Percentiles rank a stretch among this genome's conserved stretches.
phyloP scores from a whole-genome alignment of 2,888 invertebrate genomes.

The Athalia rosae region DNA sequence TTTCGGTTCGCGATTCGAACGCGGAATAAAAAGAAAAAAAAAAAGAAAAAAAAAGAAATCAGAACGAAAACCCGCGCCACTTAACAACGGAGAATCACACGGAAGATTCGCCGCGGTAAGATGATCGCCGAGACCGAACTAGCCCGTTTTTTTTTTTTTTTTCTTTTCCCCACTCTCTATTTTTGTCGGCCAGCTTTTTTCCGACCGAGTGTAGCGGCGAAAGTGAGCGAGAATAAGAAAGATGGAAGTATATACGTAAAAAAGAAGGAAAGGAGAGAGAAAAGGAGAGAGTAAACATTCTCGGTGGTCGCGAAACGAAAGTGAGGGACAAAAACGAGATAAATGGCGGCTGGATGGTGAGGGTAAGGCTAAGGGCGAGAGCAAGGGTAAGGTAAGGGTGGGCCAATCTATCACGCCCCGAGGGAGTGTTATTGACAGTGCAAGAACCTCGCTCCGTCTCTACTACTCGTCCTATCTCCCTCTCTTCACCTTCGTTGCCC shows the following conservation, averaged over 20 bases:
- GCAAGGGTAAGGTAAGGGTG: slow-evolving; percentile 59
- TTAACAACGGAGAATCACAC: slow-evolving; percentile 27
- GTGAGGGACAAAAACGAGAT: slow-evolving; percentile 70
- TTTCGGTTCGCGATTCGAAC: background rate
- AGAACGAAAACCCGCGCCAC: background rate
- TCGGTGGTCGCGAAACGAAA: slow-evolving; percentile 66
- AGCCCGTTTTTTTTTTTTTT: background rate
- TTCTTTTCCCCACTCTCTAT: background rate
- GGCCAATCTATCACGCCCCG: slow-evolving; percentile 70
- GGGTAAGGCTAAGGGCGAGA: slow-evolving; percentile 45
- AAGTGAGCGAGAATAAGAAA: slow-evolving; percentile 5
- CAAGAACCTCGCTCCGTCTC: slow-evolving; percentile 62
- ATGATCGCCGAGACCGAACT: slow-evolving; percentile 27
- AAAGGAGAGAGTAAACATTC: slow-evolving; percentile 66
- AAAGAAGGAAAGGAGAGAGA: background rate
- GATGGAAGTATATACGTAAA: background rate
- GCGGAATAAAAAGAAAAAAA: background rate
- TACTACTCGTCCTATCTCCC: slow-evolving; percentile 47
- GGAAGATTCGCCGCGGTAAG: slow-evolving; percentile 27
- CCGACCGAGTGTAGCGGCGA: background rate
- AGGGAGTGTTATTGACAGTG: slow-evolving; percentile 71
- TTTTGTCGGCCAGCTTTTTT: background rate
- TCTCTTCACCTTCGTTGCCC: slow-evolving; percentile 46
- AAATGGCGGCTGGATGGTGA: slow-evolving; percentile 69
- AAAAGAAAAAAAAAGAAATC: slow-evolving; percentile 16